Conservation (phyloP, 2,888 invertebrate genomes). For the Volucella bombylans region DNA sequence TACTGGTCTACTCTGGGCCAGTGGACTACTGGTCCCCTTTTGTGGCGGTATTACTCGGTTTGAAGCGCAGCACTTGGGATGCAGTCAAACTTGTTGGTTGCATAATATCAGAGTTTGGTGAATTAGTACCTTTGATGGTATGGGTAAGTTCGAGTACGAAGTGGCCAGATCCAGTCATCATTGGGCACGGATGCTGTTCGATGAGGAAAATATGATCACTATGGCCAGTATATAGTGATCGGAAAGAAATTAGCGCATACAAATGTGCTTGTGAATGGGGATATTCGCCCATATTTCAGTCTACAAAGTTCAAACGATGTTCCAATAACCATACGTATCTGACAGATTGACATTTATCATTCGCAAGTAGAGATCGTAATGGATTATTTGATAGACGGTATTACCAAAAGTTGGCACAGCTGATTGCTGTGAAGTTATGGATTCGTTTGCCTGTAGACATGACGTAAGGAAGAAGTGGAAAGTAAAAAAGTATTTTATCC, state of each 20-base stretch:
- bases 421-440: too few relatives aligned
- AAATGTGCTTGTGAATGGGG: constrained; percentile 45
- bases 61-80: constrained; percentile 60
- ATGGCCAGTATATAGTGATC: constrained; percentile 5
- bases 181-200: constrained; percentile 12
- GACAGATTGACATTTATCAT: constrained; percentile 46
- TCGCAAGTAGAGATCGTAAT: neutral
- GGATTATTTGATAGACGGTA: too few relatives aligned
- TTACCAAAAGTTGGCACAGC: too few relatives aligned
- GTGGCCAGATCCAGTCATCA: constrained; percentile 4
- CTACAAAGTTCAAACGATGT: constrained; percentile 65
- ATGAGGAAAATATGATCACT: constrained; percentile 26
- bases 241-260: constrained; percentile 46
- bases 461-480: too few relatives aligned
- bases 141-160: constrained; percentile 13
- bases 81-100: constrained; percentile 72
- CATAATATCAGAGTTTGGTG: constrained; percentile 61
- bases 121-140: constrained; percentile 50
- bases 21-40: constrained; percentile 70
- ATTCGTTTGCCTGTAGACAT: too few relatives aligned
- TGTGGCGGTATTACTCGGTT: constrained; percentile 29
- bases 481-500: too few relatives aligned
- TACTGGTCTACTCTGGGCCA: constrained; percentile 66
- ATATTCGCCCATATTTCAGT: constrained; percentile 52
- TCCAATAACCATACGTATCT: constrained; percentile 18